Conservation (phyloP, 2,113 vertebrate genomes). For the Castor canadensis region DNA sequence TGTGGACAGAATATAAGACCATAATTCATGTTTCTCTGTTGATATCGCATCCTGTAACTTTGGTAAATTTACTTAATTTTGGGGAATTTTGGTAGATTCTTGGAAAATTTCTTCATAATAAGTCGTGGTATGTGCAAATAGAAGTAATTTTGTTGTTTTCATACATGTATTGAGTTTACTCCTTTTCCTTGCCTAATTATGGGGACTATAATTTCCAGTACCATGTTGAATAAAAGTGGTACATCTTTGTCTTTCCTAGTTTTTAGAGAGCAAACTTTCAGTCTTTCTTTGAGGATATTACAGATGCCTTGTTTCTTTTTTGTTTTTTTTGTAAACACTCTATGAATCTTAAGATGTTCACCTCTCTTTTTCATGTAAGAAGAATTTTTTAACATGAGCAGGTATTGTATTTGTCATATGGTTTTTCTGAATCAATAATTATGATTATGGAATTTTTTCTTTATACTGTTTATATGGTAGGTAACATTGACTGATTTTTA, state of each 20-base stretch:
- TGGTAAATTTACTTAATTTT: background rate
- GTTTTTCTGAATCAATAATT: background rate
- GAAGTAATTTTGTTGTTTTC: background rate
- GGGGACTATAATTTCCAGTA: no score
- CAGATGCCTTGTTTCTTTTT: background rate
- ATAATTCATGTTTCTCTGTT: no score
- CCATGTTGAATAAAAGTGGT: no score
- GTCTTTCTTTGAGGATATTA: background rate
- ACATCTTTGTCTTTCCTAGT: background rate
- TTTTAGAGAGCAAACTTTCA: background rate
- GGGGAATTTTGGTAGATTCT: background rate
- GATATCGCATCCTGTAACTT: no score
- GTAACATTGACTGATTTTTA: background rate
- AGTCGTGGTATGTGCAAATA: background rate
- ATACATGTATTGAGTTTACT: background rate
- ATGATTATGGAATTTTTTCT: background rate
- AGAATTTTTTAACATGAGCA: background rate
- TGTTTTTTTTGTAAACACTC: background rate
- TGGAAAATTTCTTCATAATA: background rate
- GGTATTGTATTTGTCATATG: accelerated
- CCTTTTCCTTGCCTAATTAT: background rate
- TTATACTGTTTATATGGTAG: background rate
- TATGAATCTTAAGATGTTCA: background rate
- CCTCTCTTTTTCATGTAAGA: background rate
- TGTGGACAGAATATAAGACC: background rate